Evolutionary conservation across 2,113 vertebrate species (phyloP).

Genomic region (Stictonetta naevosa): DNA sequence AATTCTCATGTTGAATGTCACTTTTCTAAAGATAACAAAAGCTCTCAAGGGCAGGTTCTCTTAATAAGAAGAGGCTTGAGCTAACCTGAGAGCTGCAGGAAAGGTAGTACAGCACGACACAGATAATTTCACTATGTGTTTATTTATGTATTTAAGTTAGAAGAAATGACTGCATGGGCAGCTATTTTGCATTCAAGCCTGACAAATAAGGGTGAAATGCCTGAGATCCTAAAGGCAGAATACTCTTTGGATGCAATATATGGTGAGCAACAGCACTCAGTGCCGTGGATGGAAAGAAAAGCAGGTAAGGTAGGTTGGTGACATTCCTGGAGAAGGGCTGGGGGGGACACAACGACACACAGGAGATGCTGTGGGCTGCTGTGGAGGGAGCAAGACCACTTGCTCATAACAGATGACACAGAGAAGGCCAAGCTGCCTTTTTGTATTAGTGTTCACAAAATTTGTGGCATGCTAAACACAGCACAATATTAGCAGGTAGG

Average conservation of each 20-base stretch:
- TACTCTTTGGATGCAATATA: background rate
- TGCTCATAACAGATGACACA: accelerated
- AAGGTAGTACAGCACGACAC: background rate
- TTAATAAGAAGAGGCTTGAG: background rate
- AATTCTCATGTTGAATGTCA: background rate
- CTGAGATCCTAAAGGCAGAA: background rate
- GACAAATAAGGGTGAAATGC: background rate
- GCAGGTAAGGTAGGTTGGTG: accelerated
- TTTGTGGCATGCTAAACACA: background rate
- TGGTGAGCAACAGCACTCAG: accelerated
- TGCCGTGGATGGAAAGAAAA: too few relatives aligned
- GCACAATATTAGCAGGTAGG: background rate
- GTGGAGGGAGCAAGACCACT: background rate
- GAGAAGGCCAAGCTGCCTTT: background rate
- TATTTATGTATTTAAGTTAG: background rate
- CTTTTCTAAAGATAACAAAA: background rate
- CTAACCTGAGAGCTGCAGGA: background rate
- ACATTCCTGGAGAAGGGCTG: too few relatives aligned
- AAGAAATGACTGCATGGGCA: background rate
- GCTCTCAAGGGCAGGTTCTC: background rate
- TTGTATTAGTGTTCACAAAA: background rate
- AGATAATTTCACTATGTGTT: background rate
- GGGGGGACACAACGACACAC: too few relatives aligned
- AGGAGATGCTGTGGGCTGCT: background rate
- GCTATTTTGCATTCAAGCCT: background rate